Evolutionary conservation across 2,888 invertebrate genomes (phyloP).

Genomic region (Onchidella celtica): DNA sequence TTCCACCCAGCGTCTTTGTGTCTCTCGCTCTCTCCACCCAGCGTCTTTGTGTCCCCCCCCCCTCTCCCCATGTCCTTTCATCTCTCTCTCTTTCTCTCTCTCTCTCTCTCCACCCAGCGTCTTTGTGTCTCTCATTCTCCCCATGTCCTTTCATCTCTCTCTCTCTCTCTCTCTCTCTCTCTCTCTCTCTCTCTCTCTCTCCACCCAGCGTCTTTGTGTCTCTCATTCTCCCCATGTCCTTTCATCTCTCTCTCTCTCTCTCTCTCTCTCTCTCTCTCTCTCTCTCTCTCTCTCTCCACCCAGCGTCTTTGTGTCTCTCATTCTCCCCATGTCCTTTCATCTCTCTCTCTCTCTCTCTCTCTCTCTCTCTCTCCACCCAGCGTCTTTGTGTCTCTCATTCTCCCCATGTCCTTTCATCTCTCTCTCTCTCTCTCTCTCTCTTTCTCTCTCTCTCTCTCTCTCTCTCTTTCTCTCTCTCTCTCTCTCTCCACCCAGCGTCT

Average conservation of each 20-base stretch:
- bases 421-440: background rate
- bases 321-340: background rate
- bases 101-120: background rate
- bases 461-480: background rate
- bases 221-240: background rate
- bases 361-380: background rate
- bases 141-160: background rate
- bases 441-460: background rate
- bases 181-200: background rate
- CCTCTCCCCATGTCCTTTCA: too few species aligned
- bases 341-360: conserved; percentile 4
- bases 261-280: background rate
- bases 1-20: too few species aligned
- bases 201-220: background rate
- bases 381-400: background rate
- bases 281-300: background rate
- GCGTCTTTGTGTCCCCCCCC: background rate
- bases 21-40: too few species aligned
- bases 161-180: background rate
- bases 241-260: background rate
- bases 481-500: background rate
- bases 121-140: too few species aligned
- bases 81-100: conserved; percentile 6
- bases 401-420: background rate
- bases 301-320: background rate